Evolutionary conservation across 2,797 vertebrate species (phyloP), one percentile per base, ranked within the genome.

Genomic region (Chlorospingus semifuscus): DNA sequence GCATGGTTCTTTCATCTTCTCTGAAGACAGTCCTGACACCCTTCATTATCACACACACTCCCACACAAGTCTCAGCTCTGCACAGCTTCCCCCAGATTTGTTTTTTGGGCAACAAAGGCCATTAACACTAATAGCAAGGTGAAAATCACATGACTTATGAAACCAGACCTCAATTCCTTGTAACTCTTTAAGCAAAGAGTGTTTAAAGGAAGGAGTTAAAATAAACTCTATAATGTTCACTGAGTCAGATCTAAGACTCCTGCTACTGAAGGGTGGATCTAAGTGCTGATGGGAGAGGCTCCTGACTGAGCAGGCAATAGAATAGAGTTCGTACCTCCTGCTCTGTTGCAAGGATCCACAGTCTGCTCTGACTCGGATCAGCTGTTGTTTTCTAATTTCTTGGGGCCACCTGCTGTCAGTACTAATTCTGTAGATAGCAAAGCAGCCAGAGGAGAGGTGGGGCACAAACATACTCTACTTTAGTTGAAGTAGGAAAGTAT

Each of bases 311-410:
- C 63, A 78, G 46, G 44, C 22, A 16, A 64, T 71, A 14, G 63
- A 86, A 80, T 37, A 83, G 41, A 86, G 34, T 71, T 66, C 64
- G 12, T 83, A 68, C 78, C 92, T 95, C 92, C 83, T 44, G 36
- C 93, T 85, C 83, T 78, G 27, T 95, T 83, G 44, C 32, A 14
- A 91, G 88, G 82, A 96, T 96, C 89, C 94, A 95, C 74, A 87
- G 87, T 41, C 52, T 90, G 88, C 92, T 90, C 57, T 2, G 21
- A 89, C 93, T 96, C 30, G 8, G 83, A 94, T 97, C 97, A 97
- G 96, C 97, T 98, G 97, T 90, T 96, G 93, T 96, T 97, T 97
- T 97, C 95, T 85, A 91, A 87, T 97, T 98, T 97, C 95, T 97
- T 96, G 75, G 90, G 89, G 52, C 97, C 93, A 95, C 97, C 97